Evolutionary conservation across 2,888 invertebrate genomes (phyloP).

Genomic region (Lasioglossum calceatum): DNA sequence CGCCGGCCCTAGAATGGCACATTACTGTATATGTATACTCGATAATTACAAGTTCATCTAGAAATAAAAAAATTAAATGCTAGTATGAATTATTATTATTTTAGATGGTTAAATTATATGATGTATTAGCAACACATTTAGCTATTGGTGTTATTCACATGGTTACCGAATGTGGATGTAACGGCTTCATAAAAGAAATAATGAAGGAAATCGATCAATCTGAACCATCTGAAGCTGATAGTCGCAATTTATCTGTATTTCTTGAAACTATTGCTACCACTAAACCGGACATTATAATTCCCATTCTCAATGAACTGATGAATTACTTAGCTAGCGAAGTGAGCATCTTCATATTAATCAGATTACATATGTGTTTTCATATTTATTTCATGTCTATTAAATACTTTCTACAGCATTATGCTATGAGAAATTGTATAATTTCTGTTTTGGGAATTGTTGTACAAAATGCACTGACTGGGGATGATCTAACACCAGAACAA

Average conservation of each 20-base stretch:
- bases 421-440: conserved; percentile 92
- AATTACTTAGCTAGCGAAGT: conserved; percentile 79
- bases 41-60: conserved; percentile 21
- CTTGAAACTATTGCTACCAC: conserved; percentile 76
- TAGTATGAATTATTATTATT: conserved; percentile 77
- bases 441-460: conserved; percentile 93
- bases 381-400: conserved; percentile 22
- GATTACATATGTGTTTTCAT: conserved; percentile 11
- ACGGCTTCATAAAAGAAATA: conserved; percentile 90
- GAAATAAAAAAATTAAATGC: conserved; percentile 41
- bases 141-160: conserved; percentile 90
- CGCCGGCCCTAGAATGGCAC: too few relatives aligned
- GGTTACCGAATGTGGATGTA: conserved; percentile 88
- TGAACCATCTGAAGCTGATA: conserved; percentile 86
- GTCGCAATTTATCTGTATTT: conserved; percentile 80
- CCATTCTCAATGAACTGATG: conserved; percentile 77
- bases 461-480: conserved; percentile 89
- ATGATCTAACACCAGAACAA: conserved; percentile 89
- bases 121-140: conserved; percentile 89
- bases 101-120: conserved; percentile 91
- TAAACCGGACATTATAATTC: conserved; percentile 76
- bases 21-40: not conserved
- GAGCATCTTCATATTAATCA: conserved; percentile 31
- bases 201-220: conserved; percentile 90
- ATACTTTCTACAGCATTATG: conserved; percentile 84